Percentiles rank a stretch among this genome's conserved stretches.
phyloP scores from a whole-genome alignment of 1,140 invertebrate genomes.

The Lerema accius region DNA sequence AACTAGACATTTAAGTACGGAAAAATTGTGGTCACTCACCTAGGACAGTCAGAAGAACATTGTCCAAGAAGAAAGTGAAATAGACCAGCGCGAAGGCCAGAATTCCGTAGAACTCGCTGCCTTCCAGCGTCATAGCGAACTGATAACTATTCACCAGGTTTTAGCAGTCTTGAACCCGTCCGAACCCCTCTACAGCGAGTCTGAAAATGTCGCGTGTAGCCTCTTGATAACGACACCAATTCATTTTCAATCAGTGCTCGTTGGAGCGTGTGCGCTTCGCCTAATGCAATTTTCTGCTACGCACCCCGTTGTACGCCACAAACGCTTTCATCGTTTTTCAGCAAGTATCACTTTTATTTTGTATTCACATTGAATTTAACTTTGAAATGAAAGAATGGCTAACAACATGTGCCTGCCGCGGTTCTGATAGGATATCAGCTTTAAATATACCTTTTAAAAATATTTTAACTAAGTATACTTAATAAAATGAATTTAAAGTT shows the following conservation, averaged over 20 bases:
- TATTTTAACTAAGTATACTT: no score
- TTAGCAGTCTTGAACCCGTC: conserved; percentile 5
- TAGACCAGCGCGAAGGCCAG: conserved; percentile 84
- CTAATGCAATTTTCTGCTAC: conserved; percentile 56
- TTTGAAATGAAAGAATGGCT: no score
- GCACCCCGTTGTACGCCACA: conserved; percentile 36
- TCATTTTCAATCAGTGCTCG: conserved; percentile 58
- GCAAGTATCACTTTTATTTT: conserved; percentile 13
- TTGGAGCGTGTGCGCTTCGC: conserved; percentile 50
- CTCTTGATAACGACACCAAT: conserved; percentile 50
- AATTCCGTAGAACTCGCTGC: conserved; percentile 31
- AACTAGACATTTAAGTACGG: background rate
- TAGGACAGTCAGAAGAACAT: conserved; percentile 90
- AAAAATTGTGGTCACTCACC: conserved; percentile 83
- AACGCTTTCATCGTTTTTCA: conserved; percentile 11
- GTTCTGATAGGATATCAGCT: no score
- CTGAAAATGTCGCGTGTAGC: conserved; percentile 30
- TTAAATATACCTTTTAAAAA: no score
- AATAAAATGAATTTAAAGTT: no score
- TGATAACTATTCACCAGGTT: background rate
- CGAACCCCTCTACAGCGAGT: conserved; percentile 7
- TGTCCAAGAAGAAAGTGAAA: conserved; percentile 88
- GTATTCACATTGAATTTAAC: no score
- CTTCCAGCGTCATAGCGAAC: conserved; percentile 33
- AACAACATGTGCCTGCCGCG: no score